These are phyloP conservation scores for Drosophila eohydei DNA, from an alignment of 2,888 invertebrate species.

Conservation along the genomic window DNA sequence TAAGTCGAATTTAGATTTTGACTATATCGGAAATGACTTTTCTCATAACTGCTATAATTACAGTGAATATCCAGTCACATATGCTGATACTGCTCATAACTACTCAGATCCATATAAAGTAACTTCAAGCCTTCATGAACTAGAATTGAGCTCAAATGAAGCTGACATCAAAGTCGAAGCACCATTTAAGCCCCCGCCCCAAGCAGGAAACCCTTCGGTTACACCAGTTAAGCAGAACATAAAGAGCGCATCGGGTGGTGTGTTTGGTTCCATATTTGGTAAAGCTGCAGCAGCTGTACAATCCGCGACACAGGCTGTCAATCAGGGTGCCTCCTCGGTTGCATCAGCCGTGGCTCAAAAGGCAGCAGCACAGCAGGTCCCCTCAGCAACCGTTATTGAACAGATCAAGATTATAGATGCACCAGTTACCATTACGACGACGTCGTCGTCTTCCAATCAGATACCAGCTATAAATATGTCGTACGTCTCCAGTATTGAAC, in stretches of 20 bases:
- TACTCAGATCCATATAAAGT: conserved; percentile 19
- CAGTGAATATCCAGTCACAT: conserved; percentile 67
- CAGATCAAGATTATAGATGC: conserved; percentile 7
- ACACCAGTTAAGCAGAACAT: not conserved
- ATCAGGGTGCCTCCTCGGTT: conserved; percentile 79
- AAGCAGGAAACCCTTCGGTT: not conserved
- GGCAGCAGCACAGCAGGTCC: conserved; percentile 25
- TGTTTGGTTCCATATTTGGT: conserved; percentile 83
- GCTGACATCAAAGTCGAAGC: not conserved
- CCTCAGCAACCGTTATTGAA: not conserved
- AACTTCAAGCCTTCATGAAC: conserved; percentile 10
- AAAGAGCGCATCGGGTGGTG: conserved; percentile 54
- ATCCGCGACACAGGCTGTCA: conserved; percentile 81
- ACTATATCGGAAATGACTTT: conserved; percentile 26
- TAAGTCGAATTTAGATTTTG: conserved; percentile 15
- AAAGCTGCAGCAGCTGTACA: conserved; percentile 84
- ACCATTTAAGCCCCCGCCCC: not conserved
- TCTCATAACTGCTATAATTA: conserved; percentile 74
- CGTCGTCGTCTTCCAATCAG: conserved; percentile 19
- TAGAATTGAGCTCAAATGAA: conserved; percentile 14
- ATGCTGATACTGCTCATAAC: conserved; percentile 22
- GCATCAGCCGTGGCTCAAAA: conserved; percentile 78
- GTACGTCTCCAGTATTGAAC: not conserved
- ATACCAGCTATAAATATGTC: not conserved
- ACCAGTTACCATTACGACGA: conserved; percentile 5